Evolutionary conservation across 2,113 vertebrate species (phyloP).

Genomic region (Cyanoliseus patagonus): DNA sequence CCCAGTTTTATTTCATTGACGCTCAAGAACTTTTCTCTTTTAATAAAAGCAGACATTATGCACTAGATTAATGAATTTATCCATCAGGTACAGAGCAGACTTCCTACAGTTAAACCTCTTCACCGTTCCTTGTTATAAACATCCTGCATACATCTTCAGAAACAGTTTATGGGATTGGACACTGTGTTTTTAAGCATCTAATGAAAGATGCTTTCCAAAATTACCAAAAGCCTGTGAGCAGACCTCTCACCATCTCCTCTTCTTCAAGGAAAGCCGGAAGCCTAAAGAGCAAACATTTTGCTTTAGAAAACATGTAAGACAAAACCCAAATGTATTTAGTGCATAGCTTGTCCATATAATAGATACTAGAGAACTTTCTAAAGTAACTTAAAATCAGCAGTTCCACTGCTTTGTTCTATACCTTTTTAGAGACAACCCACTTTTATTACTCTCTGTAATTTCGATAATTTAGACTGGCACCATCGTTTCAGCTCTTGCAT

Average conservation of each 20-base stretch:
- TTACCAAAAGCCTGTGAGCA: neutral
- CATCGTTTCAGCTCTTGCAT: neutral
- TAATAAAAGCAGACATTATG: neutral
- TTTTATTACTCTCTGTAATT: neutral
- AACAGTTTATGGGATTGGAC: neutral
- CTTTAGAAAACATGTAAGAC: neutral
- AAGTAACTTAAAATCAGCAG: neutral
- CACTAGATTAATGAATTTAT: neutral
- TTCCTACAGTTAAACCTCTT: neutral
- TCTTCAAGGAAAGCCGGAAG: neutral
- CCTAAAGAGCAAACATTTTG: neutral
- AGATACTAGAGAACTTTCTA: neutral
- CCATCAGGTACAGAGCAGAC: fast-evolving
- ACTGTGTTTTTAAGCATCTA: neutral
- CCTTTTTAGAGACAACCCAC: neutral
- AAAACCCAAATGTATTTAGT: neutral
- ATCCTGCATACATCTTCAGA: neutral
- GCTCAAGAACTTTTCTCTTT: neutral
- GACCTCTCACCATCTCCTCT: neutral
- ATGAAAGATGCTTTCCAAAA: neutral
- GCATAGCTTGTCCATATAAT: neutral
- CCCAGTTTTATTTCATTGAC: neutral
- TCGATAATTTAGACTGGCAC: conserved; percentile 39
- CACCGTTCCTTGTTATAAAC: neutral
- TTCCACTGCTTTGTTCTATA: neutral